These are phyloP conservation scores for Sciurus niger DNA, from an alignment of 2,113 vertebrate genomes.

Conservation along the genomic window DNA sequence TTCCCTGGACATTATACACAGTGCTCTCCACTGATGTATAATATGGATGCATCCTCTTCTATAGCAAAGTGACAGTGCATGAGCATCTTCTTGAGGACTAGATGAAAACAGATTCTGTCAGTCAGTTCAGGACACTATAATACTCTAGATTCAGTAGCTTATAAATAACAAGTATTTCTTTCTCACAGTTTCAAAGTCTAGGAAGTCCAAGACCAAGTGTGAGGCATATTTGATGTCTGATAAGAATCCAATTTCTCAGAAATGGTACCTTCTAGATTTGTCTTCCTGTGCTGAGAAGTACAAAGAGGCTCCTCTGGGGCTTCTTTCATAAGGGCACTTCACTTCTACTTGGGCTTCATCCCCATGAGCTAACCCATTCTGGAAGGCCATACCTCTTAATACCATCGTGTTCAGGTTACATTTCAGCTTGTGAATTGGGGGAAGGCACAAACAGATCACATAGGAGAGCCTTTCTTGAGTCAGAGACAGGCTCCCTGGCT, in stretches of 20 bases:
- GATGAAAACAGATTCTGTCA: neutral
- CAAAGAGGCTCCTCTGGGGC: accelerated
- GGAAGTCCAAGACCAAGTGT: neutral
- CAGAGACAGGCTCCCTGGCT: neutral
- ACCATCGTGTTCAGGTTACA: neutral
- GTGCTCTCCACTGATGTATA: neutral
- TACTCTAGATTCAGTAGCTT: neutral
- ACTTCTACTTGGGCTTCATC: neutral
- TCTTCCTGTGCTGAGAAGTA: neutral
- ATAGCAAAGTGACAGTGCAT: neutral
- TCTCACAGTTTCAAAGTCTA: neutral
- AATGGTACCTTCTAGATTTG: neutral
- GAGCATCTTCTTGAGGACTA: neutral
- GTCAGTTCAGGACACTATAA: too few species aligned
- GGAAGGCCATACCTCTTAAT: neutral
- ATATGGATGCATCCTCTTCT: neutral
- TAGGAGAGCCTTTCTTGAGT: neutral
- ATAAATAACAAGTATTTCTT: neutral
- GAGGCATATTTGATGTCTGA: neutral
- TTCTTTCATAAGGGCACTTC: too few species aligned
- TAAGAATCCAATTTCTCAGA: neutral
- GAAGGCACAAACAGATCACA: neutral
- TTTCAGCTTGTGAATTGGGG: neutral
- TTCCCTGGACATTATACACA: neutral
- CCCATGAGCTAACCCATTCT: neutral